Evolutionary conservation across 2,797 vertebrate genomes (phyloP), one percentile per base, ranked within the genome.

Genomic region (Lacerta viridis): DNA sequence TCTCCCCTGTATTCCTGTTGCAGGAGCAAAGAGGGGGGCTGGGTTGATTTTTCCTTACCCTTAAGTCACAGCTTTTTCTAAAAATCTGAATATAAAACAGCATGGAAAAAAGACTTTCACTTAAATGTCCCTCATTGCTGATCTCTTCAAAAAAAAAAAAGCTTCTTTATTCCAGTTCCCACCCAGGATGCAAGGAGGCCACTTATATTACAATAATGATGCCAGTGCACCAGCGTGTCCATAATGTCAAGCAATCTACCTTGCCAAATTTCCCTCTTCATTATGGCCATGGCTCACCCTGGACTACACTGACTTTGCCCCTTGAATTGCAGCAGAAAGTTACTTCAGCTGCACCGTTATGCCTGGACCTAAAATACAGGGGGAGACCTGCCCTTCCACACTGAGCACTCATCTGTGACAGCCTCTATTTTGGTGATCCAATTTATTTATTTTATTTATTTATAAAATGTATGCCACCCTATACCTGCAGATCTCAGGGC

Each of bases 1-100:
- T 97, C 97, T 96, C 92, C 87, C 71, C 80, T 29, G 80, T 0
- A 10, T 88, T 92, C 90, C 94, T 93, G 91, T 95, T 50, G 0
- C 10, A 91, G 85, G 27, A 95, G 41, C 84, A 75, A 13, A 82
- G 79, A 76, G 8, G 4, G 1, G 68, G 18, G 82, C 11, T 80
- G 87, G 46, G 79, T 69, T 89, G 79, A 76, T 82, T 89, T 71
- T 59, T 89, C 90, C 61, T 71, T 90, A 80, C 36, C 82, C 0
- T 1, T 89, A 90, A 93, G 88, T 93, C 92, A 77, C 76, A 88
- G 83, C 41, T 81, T 68, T 36, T 33, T 29, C 8, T 13, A 94
- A 92, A 87, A 0, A 80, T 83, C 59, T 75, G 23, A 77, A 9
- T 27, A 68, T 17, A 7, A 80, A 64, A 41, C 10, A 74, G 75